phyloP scores from a whole-genome alignment of 2,113 vertebrate genomes.

The Ursus arctos region DNA sequence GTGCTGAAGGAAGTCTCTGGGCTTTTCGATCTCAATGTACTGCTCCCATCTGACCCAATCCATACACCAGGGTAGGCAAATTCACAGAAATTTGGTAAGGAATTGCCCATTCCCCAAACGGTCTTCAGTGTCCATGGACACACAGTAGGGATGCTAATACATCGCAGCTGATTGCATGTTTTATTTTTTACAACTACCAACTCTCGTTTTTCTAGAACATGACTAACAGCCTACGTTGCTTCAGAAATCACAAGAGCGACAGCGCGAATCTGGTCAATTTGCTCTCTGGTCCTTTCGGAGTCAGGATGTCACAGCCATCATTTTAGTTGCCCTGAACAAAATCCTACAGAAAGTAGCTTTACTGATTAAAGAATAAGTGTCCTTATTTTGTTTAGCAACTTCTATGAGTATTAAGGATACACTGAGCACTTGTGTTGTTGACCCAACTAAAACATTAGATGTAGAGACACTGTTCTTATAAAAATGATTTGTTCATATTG shows the following conservation, averaged over 20 bases:
- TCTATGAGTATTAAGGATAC: background rate
- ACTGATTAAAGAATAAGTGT: background rate
- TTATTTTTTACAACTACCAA: too few species aligned
- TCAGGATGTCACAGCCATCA: rapidly evolving
- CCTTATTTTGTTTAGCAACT: background rate
- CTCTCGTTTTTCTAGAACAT: background rate
- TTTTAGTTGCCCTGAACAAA: background rate
- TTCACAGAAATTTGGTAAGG: background rate
- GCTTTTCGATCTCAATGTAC: background rate
- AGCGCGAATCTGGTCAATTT: rapidly evolving
- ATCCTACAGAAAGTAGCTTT: background rate
- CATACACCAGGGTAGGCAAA: rapidly evolving
- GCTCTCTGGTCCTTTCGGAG: background rate
- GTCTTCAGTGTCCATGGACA: rapidly evolving
- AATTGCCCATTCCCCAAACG: background rate
- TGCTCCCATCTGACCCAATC: rapidly evolving
- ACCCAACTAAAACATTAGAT: background rate
- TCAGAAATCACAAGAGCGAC: background rate
- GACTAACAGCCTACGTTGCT: background rate
- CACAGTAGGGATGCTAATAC: rapidly evolving
- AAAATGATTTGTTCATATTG: background rate
- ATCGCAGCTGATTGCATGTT: rapidly evolving
- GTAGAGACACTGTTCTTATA: background rate
- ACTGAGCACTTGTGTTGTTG: too few species aligned
- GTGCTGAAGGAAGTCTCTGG: rapidly evolving